Evolutionary conservation across 2,888 invertebrate species (phyloP).

Genomic region (Lutraria lutraria): DNA sequence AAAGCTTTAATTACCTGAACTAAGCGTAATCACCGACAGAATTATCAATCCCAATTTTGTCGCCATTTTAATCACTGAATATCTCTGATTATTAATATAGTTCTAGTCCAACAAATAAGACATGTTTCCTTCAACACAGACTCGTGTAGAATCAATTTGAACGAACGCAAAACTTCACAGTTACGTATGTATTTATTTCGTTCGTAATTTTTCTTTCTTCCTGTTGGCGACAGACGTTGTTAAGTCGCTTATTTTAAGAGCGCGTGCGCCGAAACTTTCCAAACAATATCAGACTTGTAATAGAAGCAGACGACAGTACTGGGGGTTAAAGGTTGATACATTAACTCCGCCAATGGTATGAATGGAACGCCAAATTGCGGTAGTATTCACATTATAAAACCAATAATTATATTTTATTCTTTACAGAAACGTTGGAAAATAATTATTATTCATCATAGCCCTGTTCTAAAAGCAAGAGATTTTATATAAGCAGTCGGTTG

Average conservation of each 20-base stretch:
- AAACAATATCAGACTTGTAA: conserved; percentile 19
- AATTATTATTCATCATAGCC: conserved; percentile 21
- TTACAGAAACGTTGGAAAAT: background rate
- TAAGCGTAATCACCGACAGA: conserved; percentile 15
- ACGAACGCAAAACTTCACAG: background rate
- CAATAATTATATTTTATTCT: conserved; percentile 2
- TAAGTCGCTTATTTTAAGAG: conserved; percentile 1
- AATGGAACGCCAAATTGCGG: conserved; percentile 2
- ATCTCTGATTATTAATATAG: background rate
- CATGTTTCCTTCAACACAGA: background rate
- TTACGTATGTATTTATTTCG: background rate
- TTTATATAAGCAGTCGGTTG: background rate
- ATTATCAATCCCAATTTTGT: background rate
- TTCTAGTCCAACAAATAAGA: background rate
- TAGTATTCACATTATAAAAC: conserved; percentile 21
- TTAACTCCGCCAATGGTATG: conserved; percentile 21
- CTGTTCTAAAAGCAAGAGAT: conserved; percentile 18
- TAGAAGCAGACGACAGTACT: conserved; percentile 23
- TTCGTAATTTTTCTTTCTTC: background rate
- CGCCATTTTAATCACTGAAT: conserved; percentile 16
- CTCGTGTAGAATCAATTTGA: background rate
- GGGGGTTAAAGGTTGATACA: conserved; percentile 2
- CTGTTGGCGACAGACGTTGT: conserved; percentile 20
- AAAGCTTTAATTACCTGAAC: conserved; percentile 26
- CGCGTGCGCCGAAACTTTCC: conserved; percentile 17